Evolutionary conservation across 1,140 invertebrate genomes (phyloP).

Genomic region (Magallana ariakensis): DNA sequence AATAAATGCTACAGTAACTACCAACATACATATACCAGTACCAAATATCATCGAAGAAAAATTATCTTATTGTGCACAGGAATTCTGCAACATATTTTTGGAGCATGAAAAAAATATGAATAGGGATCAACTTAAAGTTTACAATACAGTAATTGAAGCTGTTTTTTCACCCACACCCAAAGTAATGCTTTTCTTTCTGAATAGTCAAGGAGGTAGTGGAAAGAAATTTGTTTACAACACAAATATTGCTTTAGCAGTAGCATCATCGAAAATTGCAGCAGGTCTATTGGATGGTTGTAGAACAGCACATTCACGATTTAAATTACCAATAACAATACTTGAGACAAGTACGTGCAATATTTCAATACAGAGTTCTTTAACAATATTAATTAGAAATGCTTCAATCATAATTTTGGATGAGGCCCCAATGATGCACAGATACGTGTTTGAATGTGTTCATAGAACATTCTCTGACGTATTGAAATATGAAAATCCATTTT

Average conservation of each 20-base stretch:
- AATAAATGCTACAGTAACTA: too few relatives aligned
- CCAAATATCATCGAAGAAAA: too few relatives aligned
- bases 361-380: neutral
- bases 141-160: too few relatives aligned
- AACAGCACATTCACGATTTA: too few relatives aligned
- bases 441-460: constrained; percentile 23
- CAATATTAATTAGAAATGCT: neutral
- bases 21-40: too few relatives aligned
- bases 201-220: constrained; percentile 77
- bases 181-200: constrained; percentile 70
- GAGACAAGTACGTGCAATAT: constrained; percentile 13
- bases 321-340: constrained; percentile 13
- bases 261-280: constrained; percentile 62
- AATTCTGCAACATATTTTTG: too few relatives aligned
- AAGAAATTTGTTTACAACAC: constrained; percentile 62
- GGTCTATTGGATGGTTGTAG: neutral
- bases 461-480: constrained; percentile 23
- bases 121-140: too few relatives aligned
- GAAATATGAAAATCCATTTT: neutral
- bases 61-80: too few relatives aligned
- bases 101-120: too few relatives aligned
- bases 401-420: constrained; percentile 28
- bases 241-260: constrained; percentile 58
- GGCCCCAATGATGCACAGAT: neutral
- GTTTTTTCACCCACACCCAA: too few relatives aligned